Conservation (phyloP, 2,113 vertebrate genomes). For the Myotis lucifugus region DNA sequence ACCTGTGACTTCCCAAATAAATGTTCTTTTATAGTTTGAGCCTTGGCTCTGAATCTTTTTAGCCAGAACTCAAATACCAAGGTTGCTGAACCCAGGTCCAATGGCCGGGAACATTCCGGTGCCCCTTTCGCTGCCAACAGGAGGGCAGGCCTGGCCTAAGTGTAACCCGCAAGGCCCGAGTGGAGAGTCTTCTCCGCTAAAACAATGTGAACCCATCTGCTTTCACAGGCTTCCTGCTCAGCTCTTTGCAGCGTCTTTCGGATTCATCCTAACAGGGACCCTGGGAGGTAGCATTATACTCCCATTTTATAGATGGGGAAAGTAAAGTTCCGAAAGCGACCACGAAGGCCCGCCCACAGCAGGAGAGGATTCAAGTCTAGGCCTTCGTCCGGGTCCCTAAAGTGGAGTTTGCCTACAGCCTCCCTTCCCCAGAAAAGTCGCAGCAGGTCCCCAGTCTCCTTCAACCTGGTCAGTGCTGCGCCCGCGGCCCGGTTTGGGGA, state of each 20-base stretch:
- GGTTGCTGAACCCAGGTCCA: neutral
- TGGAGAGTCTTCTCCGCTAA: neutral
- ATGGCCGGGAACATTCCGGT: neutral
- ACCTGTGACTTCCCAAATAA: neutral
- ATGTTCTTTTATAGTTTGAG: neutral
- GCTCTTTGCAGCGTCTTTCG: neutral
- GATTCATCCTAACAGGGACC: neutral
- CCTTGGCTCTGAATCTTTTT: neutral
- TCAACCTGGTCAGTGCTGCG: neutral
- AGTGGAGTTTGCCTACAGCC: no score
- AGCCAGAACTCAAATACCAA: neutral
- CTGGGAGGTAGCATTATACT: neutral
- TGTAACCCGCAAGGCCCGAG: neutral
- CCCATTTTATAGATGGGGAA: neutral
- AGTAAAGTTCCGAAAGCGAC: neutral
- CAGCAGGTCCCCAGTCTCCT: rapidly evolving
- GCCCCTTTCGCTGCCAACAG: neutral
- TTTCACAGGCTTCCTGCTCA: neutral
- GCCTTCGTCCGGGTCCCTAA: neutral
- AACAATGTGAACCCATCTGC: neutral
- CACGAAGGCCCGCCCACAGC: neutral
- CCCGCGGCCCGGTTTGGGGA: rapidly evolving
- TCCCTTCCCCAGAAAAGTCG: neutral
- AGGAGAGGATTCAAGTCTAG: neutral
- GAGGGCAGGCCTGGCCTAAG: neutral